Conservation (phyloP, 2,113 vertebrate genomes). For the Zapornia atra region DNA sequence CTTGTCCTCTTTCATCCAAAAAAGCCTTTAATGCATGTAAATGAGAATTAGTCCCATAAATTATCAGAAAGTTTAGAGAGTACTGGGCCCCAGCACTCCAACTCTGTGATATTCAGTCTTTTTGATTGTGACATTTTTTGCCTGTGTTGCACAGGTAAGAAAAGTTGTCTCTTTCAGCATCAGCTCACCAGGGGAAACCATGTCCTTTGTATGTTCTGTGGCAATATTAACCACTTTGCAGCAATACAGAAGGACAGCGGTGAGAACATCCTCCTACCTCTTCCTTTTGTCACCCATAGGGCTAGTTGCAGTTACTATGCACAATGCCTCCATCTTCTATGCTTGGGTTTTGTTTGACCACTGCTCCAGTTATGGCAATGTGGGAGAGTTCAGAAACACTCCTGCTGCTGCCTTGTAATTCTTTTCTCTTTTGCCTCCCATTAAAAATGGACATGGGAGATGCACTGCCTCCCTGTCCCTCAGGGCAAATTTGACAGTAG, state of each 20-base stretch:
- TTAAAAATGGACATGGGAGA: not conserved
- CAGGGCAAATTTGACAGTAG: not conserved
- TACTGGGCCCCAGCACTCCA: too few species aligned
- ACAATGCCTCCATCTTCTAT: not conserved
- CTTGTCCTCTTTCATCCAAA: not conserved
- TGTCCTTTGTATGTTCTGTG: rapidly evolving
- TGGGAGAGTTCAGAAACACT: not conserved
- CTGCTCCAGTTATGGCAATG: not conserved
- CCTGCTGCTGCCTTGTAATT: not conserved
- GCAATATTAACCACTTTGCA: not conserved
- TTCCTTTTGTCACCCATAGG: not conserved
- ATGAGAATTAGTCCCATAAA: not conserved
- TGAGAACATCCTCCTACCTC: not conserved
- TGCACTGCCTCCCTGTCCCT: not conserved
- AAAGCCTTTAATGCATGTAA: not conserved
- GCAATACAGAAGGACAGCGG: not conserved
- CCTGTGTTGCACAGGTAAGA: not conserved
- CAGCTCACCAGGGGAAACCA: not conserved
- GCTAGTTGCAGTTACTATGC: not conserved
- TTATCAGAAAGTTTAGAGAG: not conserved
- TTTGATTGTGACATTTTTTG: not conserved
- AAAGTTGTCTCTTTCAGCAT: not conserved
- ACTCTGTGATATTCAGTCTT: not conserved
- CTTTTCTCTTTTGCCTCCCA: not conserved
- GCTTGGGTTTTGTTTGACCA: not conserved